Percentiles rank a stretch among this genome's conserved stretches.
Conservation (phyloP, 2,797 vertebrate genomes). For the Spatula clypeata region DNA sequence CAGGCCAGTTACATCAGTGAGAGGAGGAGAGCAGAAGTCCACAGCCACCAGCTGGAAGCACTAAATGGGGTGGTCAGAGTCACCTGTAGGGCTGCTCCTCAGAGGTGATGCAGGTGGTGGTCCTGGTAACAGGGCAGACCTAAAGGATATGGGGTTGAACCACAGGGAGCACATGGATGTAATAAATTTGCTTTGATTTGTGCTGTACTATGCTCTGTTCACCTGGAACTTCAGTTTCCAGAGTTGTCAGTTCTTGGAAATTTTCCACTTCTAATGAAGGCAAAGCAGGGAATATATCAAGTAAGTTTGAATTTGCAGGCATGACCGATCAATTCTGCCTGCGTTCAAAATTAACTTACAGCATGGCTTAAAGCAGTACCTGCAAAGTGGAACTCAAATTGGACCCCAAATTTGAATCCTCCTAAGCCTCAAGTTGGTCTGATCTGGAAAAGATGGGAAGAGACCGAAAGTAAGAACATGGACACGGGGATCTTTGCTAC, state of each 20-base stretch:
- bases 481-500: not conserved
- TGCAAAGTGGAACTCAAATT: not conserved
- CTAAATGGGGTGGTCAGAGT: not conserved
- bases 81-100: not conserved
- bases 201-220: not conserved
- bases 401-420: not conserved
- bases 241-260: slow-evolving; percentile 40
- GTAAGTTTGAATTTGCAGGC: slow-evolving; percentile 1
- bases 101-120: not conserved
- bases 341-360: slow-evolving; percentile 11
- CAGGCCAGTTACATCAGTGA: not conserved
- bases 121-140: not conserved
- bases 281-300: not conserved
- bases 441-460: not conserved
- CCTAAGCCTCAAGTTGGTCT: not conserved
- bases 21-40: not conserved
- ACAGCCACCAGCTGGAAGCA: not conserved
- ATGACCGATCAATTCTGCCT: slow-evolving; percentile 3
- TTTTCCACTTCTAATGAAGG: slow-evolving; percentile 46
- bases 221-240: not conserved
- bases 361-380: not conserved
- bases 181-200: slow-evolving; percentile 21
- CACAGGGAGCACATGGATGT: not conserved
- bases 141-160: not conserved
- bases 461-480: slow-evolving; percentile 6